phyloP scores from a whole-genome alignment of 1,140 invertebrate genomes.

The Ditylenchus dipsaci region DNA sequence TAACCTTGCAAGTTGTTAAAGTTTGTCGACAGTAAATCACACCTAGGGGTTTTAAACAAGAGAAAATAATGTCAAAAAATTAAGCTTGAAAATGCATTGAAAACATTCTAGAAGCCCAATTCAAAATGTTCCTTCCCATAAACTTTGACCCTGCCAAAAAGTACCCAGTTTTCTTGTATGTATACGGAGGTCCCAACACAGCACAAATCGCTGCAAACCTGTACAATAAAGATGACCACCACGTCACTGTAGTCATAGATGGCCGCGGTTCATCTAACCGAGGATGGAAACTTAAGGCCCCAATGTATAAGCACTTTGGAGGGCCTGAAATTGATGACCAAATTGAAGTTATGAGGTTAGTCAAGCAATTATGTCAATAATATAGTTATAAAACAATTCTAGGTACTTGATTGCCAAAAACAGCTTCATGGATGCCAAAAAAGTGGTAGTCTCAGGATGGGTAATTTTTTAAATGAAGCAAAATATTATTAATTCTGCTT shows the following conservation, averaged over 20 bases:
- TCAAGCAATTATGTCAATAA: not conserved
- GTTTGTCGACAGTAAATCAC: too few relatives aligned
- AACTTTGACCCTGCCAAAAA: slow-evolving; percentile 17
- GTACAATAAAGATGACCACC: not conserved
- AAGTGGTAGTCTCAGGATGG: slow-evolving; percentile 27
- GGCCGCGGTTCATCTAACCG: slow-evolving; percentile 25
- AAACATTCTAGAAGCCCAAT: slow-evolving; percentile 13
- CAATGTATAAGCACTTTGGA: slow-evolving; percentile 29
- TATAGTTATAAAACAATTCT: slow-evolving; percentile 16
- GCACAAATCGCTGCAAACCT: slow-evolving; percentile 15
- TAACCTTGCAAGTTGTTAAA: too few relatives aligned
- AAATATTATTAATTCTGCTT: slow-evolving; percentile 1
- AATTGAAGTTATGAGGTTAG: slow-evolving; percentile 25
- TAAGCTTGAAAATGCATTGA: too few relatives aligned
- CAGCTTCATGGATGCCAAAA: slow-evolving; percentile 21
- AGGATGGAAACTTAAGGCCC: slow-evolving; percentile 23
- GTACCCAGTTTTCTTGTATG: slow-evolving; percentile 25
- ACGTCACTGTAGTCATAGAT: slow-evolving; percentile 27
- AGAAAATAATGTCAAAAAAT: too few relatives aligned
- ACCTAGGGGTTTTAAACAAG: too few relatives aligned
- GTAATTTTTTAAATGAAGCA: slow-evolving; percentile 3
- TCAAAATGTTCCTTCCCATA: slow-evolving; percentile 24
- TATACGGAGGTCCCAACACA: slow-evolving; percentile 29
- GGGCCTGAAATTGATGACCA: slow-evolving; percentile 34
- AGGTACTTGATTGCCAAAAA: slow-evolving; percentile 13